These are phyloP conservation scores for Ophiothrix spiculata DNA, from an alignment of 35 echinoderm and acorn worm genomes.

Conservation along the genomic window DNA sequence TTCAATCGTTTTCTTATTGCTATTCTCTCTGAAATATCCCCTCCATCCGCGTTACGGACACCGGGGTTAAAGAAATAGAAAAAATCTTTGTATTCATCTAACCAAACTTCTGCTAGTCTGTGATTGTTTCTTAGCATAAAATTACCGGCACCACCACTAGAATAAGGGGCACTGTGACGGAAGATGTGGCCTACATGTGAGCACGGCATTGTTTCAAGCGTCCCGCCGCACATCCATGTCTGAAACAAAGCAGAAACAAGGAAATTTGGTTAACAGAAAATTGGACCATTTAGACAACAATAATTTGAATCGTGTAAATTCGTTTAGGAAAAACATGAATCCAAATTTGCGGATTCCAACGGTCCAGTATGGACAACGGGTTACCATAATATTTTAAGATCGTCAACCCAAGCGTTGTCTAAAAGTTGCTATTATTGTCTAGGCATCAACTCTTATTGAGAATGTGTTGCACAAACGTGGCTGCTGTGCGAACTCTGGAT, in stretches of 20 bases:
- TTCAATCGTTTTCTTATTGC: conserved; percentile 32
- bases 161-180: conserved; percentile 95
- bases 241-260: neutral
- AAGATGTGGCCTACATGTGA: conserved; percentile 98
- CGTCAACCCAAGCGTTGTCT: too few species aligned
- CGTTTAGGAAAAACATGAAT: too few species aligned
- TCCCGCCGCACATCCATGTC: conserved; percentile 99
- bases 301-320: too few species aligned
- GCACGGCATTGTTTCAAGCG: conserved; percentile 89
- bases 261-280: neutral
- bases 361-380: too few species aligned
- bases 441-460: too few species aligned
- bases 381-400: too few species aligned
- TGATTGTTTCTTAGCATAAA: conserved; percentile 97
- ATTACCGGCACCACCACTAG: conserved; percentile 89
- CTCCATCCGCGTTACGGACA: conserved; percentile 16
- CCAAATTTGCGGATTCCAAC: too few species aligned
- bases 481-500: too few species aligned
- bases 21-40: conserved; percentile 37
- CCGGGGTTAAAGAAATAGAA: conserved; percentile 47
- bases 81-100: conserved; percentile 98
- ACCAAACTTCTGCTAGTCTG: conserved; percentile 95
- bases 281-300: too few species aligned
- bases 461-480: too few species aligned
- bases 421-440: too few species aligned